Percentiles rank a stretch among this genome's conserved stretches.
Conservation (phyloP, 2,113 vertebrate species). For the Marmota flaviventris region DNA sequence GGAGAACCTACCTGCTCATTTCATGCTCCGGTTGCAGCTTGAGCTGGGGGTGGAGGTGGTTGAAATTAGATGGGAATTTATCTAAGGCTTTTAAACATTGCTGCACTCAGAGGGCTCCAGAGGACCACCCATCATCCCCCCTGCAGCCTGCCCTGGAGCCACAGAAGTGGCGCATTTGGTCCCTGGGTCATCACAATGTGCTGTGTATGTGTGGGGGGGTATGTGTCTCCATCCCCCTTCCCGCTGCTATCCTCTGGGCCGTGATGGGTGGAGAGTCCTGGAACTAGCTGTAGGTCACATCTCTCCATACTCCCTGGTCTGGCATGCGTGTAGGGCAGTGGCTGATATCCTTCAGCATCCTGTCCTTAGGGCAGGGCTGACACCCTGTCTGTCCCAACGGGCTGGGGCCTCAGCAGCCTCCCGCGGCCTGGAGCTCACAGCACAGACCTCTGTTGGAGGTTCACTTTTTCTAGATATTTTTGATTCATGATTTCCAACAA, state of each 20-base stretch:
- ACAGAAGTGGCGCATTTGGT: too few relatives aligned
- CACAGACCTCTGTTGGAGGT: background rate
- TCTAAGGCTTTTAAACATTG: constrained; percentile 66
- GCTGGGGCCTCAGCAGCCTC: background rate
- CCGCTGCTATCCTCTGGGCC: background rate
- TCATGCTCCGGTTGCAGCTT: background rate
- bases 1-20: background rate
- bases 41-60: background rate
- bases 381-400: background rate
- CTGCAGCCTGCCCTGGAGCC: background rate
- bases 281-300: rapidly evolving
- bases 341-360: too few relatives aligned
- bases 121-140: constrained; percentile 22
- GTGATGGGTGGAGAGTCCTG: background rate
- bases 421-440: background rate
- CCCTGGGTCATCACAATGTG: background rate
- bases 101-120: background rate
- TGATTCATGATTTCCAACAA: background rate
- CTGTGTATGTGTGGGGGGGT: too few relatives aligned
- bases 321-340: background rate
- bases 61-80: constrained; percentile 68
- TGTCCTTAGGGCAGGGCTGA: background rate
- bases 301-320: rapidly evolving
- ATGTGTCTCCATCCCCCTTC: too few relatives aligned
- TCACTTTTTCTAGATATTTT: background rate